These are phyloP conservation scores for Scaptomyza reducta DNA, from an alignment of 2,888 invertebrate genomes.

Conservation along the genomic window DNA sequence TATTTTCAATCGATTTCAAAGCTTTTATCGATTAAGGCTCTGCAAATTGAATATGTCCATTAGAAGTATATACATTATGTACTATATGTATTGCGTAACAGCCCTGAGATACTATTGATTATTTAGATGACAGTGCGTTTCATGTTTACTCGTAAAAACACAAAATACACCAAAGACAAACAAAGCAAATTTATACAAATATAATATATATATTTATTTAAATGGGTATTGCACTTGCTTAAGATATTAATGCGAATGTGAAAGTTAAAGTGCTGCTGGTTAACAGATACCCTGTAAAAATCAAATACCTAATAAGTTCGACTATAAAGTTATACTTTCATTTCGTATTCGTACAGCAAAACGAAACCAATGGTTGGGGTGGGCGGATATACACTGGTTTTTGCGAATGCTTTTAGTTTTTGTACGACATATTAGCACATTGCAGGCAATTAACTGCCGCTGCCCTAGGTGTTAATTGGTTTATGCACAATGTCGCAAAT, in stretches of 20 bases:
- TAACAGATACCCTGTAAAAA: no score
- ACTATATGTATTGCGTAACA: neutral
- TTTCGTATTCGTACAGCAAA: neutral
- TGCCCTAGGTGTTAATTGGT: slow-evolving; percentile 53
- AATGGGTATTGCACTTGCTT: slow-evolving; percentile 5
- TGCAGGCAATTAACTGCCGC: slow-evolving; percentile 23
- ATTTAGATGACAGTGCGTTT: slow-evolving; percentile 1
- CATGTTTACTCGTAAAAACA: neutral
- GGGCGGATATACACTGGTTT: neutral
- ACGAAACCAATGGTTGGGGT: neutral
- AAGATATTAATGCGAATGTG: slow-evolving; percentile 1
- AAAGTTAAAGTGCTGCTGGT: neutral
- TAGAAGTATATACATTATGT: no score
- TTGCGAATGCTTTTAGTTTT: slow-evolving; percentile 19
- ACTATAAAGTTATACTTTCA: no score
- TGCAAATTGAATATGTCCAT: no score
- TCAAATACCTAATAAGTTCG: no score
- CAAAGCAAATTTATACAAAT: neutral
- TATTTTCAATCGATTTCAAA: neutral
- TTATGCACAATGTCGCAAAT: slow-evolving; percentile 20
- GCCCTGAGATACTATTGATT: slow-evolving; percentile 7
- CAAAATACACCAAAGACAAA: neutral
- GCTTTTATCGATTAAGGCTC: neutral
- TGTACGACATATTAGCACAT: slow-evolving; percentile 45
- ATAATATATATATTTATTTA: neutral